Conservation (phyloP, 2,888 invertebrate genomes). For the Mythimna vitellina region DNA sequence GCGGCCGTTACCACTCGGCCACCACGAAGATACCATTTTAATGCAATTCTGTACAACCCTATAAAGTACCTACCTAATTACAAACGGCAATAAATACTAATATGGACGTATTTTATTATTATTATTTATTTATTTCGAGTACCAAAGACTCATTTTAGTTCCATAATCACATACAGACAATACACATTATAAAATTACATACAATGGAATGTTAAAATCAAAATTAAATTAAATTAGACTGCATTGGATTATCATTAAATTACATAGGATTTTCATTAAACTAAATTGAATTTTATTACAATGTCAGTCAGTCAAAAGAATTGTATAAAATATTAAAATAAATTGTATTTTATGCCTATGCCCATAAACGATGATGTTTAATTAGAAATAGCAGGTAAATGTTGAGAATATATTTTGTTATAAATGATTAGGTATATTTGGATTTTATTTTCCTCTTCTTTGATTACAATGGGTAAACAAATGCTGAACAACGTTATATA, state of each 20-base stretch:
- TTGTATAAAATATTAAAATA: too few species aligned
- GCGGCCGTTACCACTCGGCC: too few species aligned
- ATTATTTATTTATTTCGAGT: too few species aligned
- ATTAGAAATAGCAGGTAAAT: conserved; percentile 18
- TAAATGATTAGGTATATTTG: background rate
- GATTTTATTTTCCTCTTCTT: background rate
- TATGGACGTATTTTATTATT: background rate
- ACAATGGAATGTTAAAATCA: too few species aligned
- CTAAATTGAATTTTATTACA: too few species aligned
- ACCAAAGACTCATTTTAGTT: too few species aligned
- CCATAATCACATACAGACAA: too few species aligned
- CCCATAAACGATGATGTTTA: background rate
- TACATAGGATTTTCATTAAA: too few species aligned
- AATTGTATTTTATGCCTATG: background rate
- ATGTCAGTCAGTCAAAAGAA: too few species aligned
- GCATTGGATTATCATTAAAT: too few species aligned
- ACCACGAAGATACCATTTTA: background rate
- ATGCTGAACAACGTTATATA: background rate
- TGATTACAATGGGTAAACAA: background rate
- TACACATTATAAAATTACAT: too few species aligned
- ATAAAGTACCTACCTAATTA: background rate
- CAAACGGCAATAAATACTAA: background rate
- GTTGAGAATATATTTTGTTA: background rate
- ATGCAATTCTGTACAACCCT: background rate
- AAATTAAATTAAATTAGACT: too few species aligned